Evolutionary conservation across 2,888 invertebrate genomes (phyloP).

Genomic region (Tenthredo mesomela): DNA sequence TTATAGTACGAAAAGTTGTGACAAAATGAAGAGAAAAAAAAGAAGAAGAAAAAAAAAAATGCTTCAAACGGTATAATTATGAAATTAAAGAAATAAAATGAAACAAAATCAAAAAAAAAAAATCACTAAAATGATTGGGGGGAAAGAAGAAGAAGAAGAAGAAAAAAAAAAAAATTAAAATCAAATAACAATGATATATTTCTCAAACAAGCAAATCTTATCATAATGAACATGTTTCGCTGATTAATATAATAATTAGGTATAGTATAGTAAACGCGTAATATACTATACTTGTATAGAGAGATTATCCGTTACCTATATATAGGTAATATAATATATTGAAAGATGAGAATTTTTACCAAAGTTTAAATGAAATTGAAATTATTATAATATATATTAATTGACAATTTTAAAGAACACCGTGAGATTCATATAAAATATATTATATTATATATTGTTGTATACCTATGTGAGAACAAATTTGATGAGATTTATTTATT

Average conservation of each 20-base stretch:
- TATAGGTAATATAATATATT: too few species aligned
- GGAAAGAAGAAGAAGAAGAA: too few species aligned
- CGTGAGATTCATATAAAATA: neutral
- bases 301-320: neutral
- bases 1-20: neutral
- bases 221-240: neutral
- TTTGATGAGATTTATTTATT: slow-evolving; percentile 1
- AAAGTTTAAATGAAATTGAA: neutral
- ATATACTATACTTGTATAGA: neutral
- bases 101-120: neutral
- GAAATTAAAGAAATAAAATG: neutral
- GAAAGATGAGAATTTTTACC: neutral
- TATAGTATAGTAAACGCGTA: neutral
- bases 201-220: neutral
- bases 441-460: neutral
- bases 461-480: neutral
- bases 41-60: neutral
- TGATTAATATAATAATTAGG: neutral
- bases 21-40: neutral
- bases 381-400: neutral
- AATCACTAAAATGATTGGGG: too few species aligned
- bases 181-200: neutral
- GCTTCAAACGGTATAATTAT: neutral
- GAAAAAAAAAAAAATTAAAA: neutral
- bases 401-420: neutral